Conservation (phyloP, 2,797 vertebrate species). For the Thaleichthys pacificus region DNA sequence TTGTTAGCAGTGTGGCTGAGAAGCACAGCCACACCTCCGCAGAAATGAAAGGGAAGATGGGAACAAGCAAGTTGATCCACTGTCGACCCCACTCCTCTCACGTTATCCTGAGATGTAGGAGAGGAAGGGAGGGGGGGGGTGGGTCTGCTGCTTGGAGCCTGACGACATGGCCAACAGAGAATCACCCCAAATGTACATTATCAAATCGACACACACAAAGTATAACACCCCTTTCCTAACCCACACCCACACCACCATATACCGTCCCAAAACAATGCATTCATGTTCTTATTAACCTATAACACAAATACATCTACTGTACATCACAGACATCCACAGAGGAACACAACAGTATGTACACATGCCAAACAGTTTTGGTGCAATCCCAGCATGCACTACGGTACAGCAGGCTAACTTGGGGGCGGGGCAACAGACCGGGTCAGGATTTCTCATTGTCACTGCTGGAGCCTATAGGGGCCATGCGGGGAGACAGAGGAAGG, state of each 20-base stretch:
- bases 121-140: not conserved
- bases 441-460: not conserved
- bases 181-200: slow-evolving; percentile 17
- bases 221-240: slow-evolving; percentile 2
- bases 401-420: not conserved
- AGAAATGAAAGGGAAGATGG: slow-evolving; percentile 58
- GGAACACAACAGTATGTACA: not conserved
- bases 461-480: not conserved
- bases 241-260: slow-evolving; percentile 10
- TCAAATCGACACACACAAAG: slow-evolving; percentile 15
- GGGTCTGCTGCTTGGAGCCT: slow-evolving; percentile 31
- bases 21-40: slow-evolving; percentile 66
- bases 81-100: slow-evolving; percentile 49
- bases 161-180: slow-evolving; percentile 17
- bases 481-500: not conserved
- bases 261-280: not conserved
- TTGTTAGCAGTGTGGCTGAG: slow-evolving; percentile 66
- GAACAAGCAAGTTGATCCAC: slow-evolving; percentile 21
- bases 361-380: slow-evolving; percentile 3
- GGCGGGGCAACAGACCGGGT: no score
- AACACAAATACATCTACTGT: not conserved
- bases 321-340: not conserved
- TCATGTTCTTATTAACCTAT: not conserved
- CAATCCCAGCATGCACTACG: not conserved
- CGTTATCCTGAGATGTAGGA: slow-evolving; percentile 53